These are phyloP conservation scores for Xerus rutilus DNA, from an alignment of 2,797 vertebrate species.

Conservation along the genomic window DNA sequence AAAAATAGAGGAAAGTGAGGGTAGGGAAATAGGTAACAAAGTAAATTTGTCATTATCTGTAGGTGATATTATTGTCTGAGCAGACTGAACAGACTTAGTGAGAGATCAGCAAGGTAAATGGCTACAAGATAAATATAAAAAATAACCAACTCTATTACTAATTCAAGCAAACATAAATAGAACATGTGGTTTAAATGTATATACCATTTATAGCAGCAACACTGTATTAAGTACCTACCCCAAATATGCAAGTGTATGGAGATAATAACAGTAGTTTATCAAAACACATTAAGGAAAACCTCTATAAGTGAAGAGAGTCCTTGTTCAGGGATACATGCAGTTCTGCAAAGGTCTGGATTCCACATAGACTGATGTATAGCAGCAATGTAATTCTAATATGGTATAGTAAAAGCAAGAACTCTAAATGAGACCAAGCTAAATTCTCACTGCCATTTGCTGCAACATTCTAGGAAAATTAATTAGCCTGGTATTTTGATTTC, in stretches of 20 bases:
- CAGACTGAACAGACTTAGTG: background rate
- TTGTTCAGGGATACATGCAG: background rate
- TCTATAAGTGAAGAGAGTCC: background rate
- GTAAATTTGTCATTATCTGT: background rate
- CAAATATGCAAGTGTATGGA: background rate
- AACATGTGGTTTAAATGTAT: background rate
- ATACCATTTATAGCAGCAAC: background rate
- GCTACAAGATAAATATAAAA: background rate
- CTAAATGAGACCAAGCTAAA: background rate
- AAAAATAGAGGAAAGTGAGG: accelerated
- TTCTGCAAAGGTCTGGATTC: background rate
- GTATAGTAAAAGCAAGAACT: background rate
- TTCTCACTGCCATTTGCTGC: background rate
- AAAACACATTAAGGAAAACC: background rate
- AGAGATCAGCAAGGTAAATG: background rate
- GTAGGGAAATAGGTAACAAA: background rate
- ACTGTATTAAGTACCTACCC: background rate
- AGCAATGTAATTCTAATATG: background rate
- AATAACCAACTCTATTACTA: conserved; percentile 15
- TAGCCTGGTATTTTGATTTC: background rate
- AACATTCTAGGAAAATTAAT: background rate
- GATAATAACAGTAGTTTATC: background rate
- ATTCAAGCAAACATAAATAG: conserved; percentile 50
- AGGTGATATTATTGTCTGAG: background rate
- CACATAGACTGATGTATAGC: background rate